Conservation (phyloP, 2,888 invertebrate species). For the Notodonta ziczac region DNA sequence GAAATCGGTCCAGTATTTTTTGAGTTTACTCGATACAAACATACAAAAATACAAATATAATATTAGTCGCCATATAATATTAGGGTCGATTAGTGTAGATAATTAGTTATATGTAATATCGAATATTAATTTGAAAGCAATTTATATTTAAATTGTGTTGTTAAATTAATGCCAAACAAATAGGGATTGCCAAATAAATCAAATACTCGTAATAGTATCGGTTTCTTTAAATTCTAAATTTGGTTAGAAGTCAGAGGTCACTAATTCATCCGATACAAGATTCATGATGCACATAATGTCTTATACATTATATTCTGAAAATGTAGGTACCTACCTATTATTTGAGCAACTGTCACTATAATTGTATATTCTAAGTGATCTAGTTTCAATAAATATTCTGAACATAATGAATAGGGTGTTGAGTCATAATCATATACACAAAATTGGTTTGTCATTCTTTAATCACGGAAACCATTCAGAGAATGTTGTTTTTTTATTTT, state of each 20-base stretch:
- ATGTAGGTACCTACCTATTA: too few relatives aligned
- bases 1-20: too few relatives aligned
- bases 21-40: too few relatives aligned
- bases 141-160: too few relatives aligned
- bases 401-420: conserved; percentile 5
- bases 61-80: too few relatives aligned
- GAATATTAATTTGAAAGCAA: too few relatives aligned
- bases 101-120: too few relatives aligned
- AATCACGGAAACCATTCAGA: conserved; percentile 24
- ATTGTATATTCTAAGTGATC: neutral
- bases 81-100: too few relatives aligned
- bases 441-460: conserved; percentile 23
- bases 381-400: conserved; percentile 9
- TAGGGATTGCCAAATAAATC: neutral
- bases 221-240: too few relatives aligned
- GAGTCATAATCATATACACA: conserved; percentile 15
- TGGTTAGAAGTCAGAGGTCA: neutral
- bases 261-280: neutral
- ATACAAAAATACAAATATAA: too few relatives aligned
- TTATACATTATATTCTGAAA: neutral
- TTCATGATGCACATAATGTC: neutral
- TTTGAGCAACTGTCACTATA: neutral
- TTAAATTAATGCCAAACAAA: neutral
- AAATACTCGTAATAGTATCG: too few relatives aligned
- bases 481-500: conserved; percentile 18